These are phyloP conservation scores for Tretioscincus oriximinensis DNA, from an alignment of 2,113 vertebrate genomes.

Conservation along the genomic window DNA sequence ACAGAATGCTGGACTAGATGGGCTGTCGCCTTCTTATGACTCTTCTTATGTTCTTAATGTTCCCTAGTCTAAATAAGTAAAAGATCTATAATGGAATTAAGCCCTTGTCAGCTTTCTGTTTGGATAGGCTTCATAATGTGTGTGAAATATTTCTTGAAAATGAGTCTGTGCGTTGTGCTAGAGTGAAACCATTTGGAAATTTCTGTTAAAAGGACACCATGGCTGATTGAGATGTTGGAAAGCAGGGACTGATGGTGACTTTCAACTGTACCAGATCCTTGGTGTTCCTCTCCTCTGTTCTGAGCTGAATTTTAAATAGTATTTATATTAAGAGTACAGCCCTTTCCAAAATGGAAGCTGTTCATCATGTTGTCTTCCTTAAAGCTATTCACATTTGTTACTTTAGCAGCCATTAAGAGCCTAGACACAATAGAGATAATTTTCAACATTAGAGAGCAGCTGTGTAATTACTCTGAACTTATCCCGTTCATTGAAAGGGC, in stretches of 20 bases:
- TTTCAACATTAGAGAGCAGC: slow-evolving; percentile 51
- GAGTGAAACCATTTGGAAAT: not conserved
- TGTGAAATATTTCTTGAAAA: not conserved
- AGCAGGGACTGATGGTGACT: not conserved
- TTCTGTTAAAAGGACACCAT: not conserved
- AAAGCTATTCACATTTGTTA: slow-evolving; percentile 34
- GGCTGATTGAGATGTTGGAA: slow-evolving; percentile 6
- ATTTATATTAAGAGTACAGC: not conserved
- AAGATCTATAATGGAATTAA: not conserved
- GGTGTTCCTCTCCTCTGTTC: not conserved
- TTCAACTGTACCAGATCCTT: slow-evolving; percentile 2
- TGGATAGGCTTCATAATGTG: not conserved
- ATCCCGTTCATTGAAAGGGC: slow-evolving; percentile 46
- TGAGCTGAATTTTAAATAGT: slow-evolving; percentile 21
- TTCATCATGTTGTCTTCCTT: slow-evolving; percentile 35
- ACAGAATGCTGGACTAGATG: no score
- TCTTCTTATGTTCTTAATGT: no score
- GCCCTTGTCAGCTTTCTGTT: not conserved
- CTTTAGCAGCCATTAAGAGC: slow-evolving; percentile 48
- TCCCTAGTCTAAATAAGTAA: no score
- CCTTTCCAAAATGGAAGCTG: slow-evolving; percentile 11
- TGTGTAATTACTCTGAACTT: slow-evolving; percentile 52
- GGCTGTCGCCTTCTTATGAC: no score
- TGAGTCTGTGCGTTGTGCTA: not conserved
- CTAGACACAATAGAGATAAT: slow-evolving; percentile 59